These are phyloP conservation scores for human DNA, from an alignment of 2,113 vertebrate genomes.

Conservation along the genomic window GRCh38 chrX:32356001-32356500, in stretches of 20 bases:
- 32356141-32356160: neutral
- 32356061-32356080: conserved; percentile 4
- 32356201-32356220: neutral
- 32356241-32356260: neutral
- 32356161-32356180: neutral
- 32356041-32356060: neutral
- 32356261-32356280: neutral
- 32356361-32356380: neutral
- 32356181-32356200: neutral
- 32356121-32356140: neutral
- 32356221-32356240: neutral
- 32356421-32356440: neutral
- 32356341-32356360: conserved; percentile 17
- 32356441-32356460: conserved; percentile 4
- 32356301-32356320: neutral
- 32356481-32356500: neutral
- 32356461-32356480: neutral
- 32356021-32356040: neutral
- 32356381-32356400: neutral
- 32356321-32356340: neutral
- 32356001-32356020: neutral
- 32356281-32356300: neutral
- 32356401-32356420: neutral
- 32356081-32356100: conserved; percentile 18
- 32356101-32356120: conserved; percentile 2